These are phyloP conservation scores for Pammene aurita DNA, from an alignment of 2,888 invertebrate genomes.

Conservation along the genomic window DNA sequence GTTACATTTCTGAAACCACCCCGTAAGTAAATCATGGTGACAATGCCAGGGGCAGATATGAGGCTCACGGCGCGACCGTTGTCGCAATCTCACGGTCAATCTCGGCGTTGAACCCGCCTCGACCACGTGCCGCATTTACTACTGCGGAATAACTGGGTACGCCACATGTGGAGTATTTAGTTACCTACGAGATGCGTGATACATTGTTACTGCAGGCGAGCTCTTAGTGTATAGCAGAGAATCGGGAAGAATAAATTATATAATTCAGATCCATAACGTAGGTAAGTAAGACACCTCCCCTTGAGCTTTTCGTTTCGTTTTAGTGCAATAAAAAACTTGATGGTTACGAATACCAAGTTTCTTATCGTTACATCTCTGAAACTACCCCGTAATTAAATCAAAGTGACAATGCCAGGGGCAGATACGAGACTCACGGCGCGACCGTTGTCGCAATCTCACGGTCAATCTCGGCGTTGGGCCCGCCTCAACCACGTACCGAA, in stretches of 20 bases:
- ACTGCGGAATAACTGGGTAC: conserved; percentile 9
- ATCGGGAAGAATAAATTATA: too few relatives aligned
- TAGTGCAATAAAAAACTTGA: too few relatives aligned
- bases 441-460: too few relatives aligned
- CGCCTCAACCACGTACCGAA: conserved; percentile 23
- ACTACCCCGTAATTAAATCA: too few relatives aligned
- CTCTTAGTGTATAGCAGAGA: neutral
- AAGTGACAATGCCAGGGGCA: too few relatives aligned
- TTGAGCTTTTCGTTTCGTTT: too few relatives aligned
- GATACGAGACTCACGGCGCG: neutral
- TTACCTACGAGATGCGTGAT: conserved; percentile 1
- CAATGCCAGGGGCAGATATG: neutral
- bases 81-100: neutral
- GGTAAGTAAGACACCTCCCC: too few relatives aligned
- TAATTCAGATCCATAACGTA: too few relatives aligned
- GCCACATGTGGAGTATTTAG: conserved; percentile 17
- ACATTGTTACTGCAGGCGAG: conserved; percentile 6
- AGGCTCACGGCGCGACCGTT: too few relatives aligned
- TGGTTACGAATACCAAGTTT: too few relatives aligned
- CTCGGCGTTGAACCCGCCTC: neutral
- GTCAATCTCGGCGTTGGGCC: neutral
- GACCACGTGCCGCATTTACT: conserved; percentile 34
- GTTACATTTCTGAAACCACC: neutral
- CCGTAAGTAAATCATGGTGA: neutral
- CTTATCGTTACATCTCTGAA: too few relatives aligned